phyloP scores from a whole-genome alignment of 2,888 invertebrate species.

The Nephrocerus scutellatus region DNA sequence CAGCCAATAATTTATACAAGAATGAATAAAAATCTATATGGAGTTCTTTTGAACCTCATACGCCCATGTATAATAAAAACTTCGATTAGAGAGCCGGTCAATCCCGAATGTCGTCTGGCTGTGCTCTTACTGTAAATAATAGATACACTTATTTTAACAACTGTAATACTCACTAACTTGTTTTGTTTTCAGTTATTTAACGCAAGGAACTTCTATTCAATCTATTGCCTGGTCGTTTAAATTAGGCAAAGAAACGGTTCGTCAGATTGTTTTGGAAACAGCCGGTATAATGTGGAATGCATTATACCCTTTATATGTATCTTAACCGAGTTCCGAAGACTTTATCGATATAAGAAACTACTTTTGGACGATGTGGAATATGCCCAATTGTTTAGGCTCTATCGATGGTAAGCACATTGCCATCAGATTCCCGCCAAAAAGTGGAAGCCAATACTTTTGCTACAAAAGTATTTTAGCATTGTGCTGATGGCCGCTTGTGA shows the following conservation, averaged over 20 bases:
- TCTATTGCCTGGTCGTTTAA: conserved; percentile 19
- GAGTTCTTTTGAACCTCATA: no score
- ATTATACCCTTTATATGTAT: conserved; percentile 12
- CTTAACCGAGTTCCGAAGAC: conserved; percentile 7
- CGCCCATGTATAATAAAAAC: no score
- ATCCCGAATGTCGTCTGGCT: no score
- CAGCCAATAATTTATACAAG: no score
- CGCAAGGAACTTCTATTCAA: conserved; percentile 15
- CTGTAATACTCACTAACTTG: no score
- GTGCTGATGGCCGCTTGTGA: conserved; percentile 17
- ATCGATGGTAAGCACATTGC: no score
- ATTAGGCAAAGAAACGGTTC: conserved; percentile 17
- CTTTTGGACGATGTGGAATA: conserved; percentile 6
- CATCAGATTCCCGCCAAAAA: conserved; percentile 14
- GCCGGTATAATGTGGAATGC: conserved; percentile 14
- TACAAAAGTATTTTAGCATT: conserved; percentile 12
- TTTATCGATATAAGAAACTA: conserved; percentile 2
- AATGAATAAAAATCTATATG: no score
- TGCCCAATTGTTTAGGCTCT: conserved; percentile 11
- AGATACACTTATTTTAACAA: no score
- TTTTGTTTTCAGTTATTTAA: no score
- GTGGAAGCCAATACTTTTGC: conserved; percentile 10
- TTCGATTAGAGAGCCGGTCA: no score
- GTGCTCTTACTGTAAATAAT: no score
- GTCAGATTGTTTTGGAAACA: conserved; percentile 14